Conservation (phyloP, 2,888 invertebrate genomes). For the Eupithecia inturbata region DNA sequence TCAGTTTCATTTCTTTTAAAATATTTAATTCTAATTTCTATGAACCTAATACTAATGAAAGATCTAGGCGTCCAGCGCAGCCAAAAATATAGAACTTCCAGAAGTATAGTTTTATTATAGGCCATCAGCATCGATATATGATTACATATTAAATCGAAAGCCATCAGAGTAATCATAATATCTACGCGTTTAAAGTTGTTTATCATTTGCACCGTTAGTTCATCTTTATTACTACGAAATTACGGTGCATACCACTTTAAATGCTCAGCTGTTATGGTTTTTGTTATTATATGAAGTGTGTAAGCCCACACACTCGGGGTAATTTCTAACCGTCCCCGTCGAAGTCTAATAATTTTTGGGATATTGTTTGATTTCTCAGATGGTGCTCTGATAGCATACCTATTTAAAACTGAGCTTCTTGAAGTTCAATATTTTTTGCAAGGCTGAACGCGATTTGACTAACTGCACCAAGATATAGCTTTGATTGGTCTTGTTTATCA, state of each 20-base stretch:
- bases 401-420: neutral
- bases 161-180: too few relatives aligned
- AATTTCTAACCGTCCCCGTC: too few relatives aligned
- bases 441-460: neutral
- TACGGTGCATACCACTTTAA: neutral
- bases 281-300: too few relatives aligned
- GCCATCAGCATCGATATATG: neutral
- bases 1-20: neutral
- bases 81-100: neutral
- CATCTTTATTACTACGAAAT: too few relatives aligned
- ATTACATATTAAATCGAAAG: too few relatives aligned
- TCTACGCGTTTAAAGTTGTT: neutral
- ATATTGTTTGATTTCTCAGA: too few relatives aligned
- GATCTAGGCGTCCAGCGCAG: neutral
- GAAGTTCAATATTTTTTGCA: neutral
- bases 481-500: constrained; percentile 62
- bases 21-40: neutral
- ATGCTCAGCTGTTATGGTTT: neutral
- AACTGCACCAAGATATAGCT: neutral
- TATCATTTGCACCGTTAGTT: neutral
- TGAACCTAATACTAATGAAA: neutral
- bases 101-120: neutral
- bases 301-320: too few relatives aligned
- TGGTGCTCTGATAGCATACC: neutral
- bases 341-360: too few relatives aligned